Evolutionary conservation across 2,113 vertebrate genomes (phyloP).

Genomic region (Erythrolamprus reginae): DNA sequence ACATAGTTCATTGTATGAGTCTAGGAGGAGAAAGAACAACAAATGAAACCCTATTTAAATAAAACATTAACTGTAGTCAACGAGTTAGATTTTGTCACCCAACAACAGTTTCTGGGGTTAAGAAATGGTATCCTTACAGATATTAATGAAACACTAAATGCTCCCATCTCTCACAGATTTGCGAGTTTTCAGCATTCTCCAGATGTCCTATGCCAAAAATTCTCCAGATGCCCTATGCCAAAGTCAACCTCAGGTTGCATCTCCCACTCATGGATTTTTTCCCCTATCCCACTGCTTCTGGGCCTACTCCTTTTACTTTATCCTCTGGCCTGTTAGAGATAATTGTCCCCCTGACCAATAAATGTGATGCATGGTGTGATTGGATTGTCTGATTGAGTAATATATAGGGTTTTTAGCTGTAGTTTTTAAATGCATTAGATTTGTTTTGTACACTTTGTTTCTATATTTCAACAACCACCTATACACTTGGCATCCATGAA

Average conservation of each 20-base stretch:
- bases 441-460: no score
- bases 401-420: no score
- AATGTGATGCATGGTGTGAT: no score
- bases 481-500: no score
- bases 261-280: background rate
- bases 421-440: no score
- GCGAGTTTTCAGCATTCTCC: background rate
- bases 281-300: background rate
- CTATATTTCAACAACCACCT: no score
- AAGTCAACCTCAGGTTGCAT: background rate
- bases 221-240: no score
- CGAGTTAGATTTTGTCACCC: no score
- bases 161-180: background rate
- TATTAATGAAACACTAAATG: background rate
- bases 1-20: constrained; percentile 89
- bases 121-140: background rate
- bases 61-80: no score
- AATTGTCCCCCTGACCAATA: no score
- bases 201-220: background rate
- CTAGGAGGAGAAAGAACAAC: constrained; percentile 45
- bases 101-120: background rate
- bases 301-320: background rate
- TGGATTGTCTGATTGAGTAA: no score
- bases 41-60: background rate
- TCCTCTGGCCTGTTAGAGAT: background rate